Evolutionary conservation across 2,888 invertebrate species (phyloP).

Genomic region (Creontiades dilutus): DNA sequence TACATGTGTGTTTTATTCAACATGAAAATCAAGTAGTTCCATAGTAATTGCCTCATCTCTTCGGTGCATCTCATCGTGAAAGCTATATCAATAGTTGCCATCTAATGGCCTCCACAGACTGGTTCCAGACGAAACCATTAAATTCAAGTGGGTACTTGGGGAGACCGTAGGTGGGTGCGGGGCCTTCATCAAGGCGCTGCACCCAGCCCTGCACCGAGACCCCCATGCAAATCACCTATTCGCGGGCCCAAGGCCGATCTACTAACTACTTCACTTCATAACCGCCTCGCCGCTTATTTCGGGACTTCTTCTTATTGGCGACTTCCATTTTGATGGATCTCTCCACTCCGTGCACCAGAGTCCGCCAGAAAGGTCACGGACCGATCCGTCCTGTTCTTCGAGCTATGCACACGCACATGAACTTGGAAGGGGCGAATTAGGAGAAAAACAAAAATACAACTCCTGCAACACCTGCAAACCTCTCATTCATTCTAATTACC

Average conservation of each 20-base stretch:
- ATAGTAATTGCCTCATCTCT: neutral
- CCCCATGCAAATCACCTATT: conserved; percentile 29
- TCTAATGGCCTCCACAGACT: conserved; percentile 27
- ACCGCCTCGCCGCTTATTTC: neutral
- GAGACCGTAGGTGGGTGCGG: neutral
- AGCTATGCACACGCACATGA: no score
- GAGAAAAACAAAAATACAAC: no score
- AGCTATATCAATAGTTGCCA: neutral
- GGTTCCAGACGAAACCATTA: conserved; percentile 38
- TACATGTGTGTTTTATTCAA: no score
- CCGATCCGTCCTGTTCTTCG: no score
- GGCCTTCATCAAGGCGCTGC: conserved; percentile 3
- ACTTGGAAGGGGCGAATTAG: no score
- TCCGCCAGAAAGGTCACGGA: no score
- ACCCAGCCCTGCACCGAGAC: neutral
- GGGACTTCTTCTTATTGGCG: neutral
- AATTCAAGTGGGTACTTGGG: conserved; percentile 27
- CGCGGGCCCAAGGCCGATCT: neutral
- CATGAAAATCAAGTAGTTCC: no score
- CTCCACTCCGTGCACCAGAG: neutral
- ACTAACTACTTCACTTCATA: conserved; percentile 22
- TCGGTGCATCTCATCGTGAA: neutral
- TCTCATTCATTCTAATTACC: no score
- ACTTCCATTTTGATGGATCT: conserved; percentile 24
- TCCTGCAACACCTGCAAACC: no score